Evolutionary conservation across 1,140 invertebrate genomes (phyloP), one percentile per base, ranked within the genome.

Genomic region (Sinella curviseta): DNA sequence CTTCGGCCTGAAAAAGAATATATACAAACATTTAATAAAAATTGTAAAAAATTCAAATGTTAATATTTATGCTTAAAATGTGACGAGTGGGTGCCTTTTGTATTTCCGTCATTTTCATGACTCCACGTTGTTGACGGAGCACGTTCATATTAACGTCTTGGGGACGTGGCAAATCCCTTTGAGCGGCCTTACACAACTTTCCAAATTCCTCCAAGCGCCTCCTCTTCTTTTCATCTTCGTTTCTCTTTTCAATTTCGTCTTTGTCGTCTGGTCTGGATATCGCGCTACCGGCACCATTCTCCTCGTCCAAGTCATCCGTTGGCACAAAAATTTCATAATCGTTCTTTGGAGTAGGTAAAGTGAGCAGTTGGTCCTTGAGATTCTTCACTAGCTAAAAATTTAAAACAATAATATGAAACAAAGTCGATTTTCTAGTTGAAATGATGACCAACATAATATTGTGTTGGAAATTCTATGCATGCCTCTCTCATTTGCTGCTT

Each of bases 291-390:
- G 77, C 28, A 80, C 28, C 75, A 82, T 67, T 76, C 75, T 57
- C n/a, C 1, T 90, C 90, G 16, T 89, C 89, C 31, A 90, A 88
- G 83, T 97, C 94, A 54, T 94, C 91, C 80, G 97, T 95, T 0
- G 96, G 95, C 14, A 99, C 93, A 57, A 99, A 96, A 85, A 99
- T 98, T 88, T 99, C 97, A 88, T 97, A 99, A 88, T 99, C 97
- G 87, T 99, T 99, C 80, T 94, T 93, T 0, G 98, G 98, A 33
- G 90, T 86, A 2, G 98, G 98, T 77, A 99, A 87, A 14, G 92
- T 88, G 36, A 91, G 91, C 17, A 99, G 87, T 0, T 93, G 93
- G 77, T 91, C 90, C 65, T 91, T 90, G 14, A 99, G 88, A 60
- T 94, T 91, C 67, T 94, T 91, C 84, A 92, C 92, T 8, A 91